Percentiles rank a stretch among this genome's conserved stretches.
These are phyloP conservation scores for Miniopterus natalensis DNA, from an alignment of 2,113 vertebrate genomes.

Conservation along the genomic window DNA sequence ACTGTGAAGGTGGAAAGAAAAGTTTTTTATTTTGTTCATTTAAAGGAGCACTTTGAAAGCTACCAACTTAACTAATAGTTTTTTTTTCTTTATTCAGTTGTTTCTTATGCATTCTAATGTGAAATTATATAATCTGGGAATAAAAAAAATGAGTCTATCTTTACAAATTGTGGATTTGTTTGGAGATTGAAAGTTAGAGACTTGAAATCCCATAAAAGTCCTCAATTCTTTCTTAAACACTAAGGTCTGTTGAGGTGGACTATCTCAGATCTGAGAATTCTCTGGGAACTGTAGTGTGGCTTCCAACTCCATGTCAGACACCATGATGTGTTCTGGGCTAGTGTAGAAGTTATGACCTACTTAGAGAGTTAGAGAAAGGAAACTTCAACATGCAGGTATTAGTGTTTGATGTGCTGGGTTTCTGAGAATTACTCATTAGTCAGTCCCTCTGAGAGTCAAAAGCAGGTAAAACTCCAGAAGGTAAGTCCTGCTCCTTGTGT, in stretches of 20 bases:
- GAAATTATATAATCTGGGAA: not conserved
- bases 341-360: not conserved
- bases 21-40: not conserved
- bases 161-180: slow-evolving; percentile 6
- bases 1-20: not conserved
- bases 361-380: not conserved
- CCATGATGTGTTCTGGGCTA: not conserved
- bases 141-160: not conserved
- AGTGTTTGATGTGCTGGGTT: not conserved
- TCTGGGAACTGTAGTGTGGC: not conserved
- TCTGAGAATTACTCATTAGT: not conserved
- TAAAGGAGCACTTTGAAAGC: not conserved
- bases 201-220: not conserved
- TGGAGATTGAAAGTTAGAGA: not conserved
- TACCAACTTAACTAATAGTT: not conserved
- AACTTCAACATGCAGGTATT: not conserved
- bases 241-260: not conserved
- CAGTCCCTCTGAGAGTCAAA: not conserved
- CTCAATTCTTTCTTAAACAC: not conserved
- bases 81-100: not conserved
- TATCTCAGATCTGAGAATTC: not conserved
- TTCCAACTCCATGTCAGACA: not conserved
- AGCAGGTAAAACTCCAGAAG: not conserved
- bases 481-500: no score
- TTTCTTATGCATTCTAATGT: not conserved